These are phyloP conservation scores for Agonopterix subpropinquella DNA, from an alignment of 2,888 invertebrate genomes.

Conservation along the genomic window DNA sequence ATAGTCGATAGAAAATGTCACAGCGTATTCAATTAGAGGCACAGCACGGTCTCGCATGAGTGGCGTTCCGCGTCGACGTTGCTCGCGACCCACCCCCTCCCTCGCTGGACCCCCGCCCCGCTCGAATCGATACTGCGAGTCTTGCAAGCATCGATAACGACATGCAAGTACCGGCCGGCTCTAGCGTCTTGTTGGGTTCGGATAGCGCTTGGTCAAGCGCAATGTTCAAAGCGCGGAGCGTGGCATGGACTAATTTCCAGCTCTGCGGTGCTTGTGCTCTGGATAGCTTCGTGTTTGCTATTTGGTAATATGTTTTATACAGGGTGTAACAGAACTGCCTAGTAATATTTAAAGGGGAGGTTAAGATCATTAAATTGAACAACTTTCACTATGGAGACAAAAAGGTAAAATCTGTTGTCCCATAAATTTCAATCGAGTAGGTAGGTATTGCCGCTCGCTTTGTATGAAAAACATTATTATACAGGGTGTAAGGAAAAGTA, in stretches of 20 bases:
- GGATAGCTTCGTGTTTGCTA: constrained; percentile 4
- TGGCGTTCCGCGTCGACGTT: constrained; percentile 47
- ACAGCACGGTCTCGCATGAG: constrained; percentile 64
- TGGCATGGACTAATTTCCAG: constrained; percentile 58
- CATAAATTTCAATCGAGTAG: too few relatives aligned
- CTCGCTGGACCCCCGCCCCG: constrained; percentile 25
- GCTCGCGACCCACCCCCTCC: constrained; percentile 15
- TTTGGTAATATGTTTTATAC: not conserved
- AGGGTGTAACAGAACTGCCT: too few relatives aligned
- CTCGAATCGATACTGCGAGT: constrained; percentile 56
- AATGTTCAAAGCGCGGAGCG: constrained; percentile 54
- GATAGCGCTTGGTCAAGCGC: constrained; percentile 68
- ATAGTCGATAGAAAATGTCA: constrained; percentile 32
- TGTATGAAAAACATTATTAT: too few relatives aligned
- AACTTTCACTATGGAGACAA: too few relatives aligned
- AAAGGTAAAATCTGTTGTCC: too few relatives aligned
- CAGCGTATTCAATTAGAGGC: constrained; percentile 64
- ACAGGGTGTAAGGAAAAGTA: too few relatives aligned
- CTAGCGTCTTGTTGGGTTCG: constrained; percentile 23
- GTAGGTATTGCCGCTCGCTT: too few relatives aligned
- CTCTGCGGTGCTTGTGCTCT: constrained; percentile 26
- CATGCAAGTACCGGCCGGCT: constrained; percentile 28
- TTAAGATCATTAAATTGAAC: too few relatives aligned
- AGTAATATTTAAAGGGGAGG: too few relatives aligned
- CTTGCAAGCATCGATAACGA: constrained; percentile 47